A percentile compares a stretch with the other conserved stretches of the same genome.
phyloP scores from a whole-genome alignment of 2,797 vertebrate species.

The Lagorchestes hirsutus region DNA sequence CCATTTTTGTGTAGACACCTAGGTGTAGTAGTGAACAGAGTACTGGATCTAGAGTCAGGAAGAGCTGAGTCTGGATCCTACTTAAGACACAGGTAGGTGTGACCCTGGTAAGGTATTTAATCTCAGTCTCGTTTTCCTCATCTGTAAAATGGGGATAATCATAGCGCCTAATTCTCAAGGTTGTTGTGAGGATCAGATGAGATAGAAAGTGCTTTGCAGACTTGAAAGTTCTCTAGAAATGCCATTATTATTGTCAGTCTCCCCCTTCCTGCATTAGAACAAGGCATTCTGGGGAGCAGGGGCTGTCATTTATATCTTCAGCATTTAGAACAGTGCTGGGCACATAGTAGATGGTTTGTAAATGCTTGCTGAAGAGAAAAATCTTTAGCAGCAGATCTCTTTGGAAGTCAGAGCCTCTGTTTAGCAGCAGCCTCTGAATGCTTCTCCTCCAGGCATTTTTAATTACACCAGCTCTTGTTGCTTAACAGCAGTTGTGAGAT shows the following conservation, averaged over 20 bases:
- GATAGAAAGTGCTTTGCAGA: too few species aligned
- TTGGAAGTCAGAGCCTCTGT: neutral
- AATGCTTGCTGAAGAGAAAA: neutral
- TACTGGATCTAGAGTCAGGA: neutral
- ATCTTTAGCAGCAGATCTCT: neutral
- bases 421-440: neutral
- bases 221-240: neutral
- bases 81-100: neutral
- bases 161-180: neutral
- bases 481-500: neutral
- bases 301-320: neutral
- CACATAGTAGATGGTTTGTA: neutral
- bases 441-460: neutral
- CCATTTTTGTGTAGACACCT: neutral
- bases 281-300: too few species aligned
- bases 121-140: neutral
- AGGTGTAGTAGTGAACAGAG: neutral
- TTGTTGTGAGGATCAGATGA: neutral
- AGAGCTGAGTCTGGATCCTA: neutral
- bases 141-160: neutral
- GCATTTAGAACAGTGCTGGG: neutral
- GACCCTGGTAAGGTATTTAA: neutral
- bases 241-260: neutral
- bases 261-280: neutral
- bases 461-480: neutral